Conservation (phyloP, 2,888 invertebrate species). For the Atrina japonica region DNA sequence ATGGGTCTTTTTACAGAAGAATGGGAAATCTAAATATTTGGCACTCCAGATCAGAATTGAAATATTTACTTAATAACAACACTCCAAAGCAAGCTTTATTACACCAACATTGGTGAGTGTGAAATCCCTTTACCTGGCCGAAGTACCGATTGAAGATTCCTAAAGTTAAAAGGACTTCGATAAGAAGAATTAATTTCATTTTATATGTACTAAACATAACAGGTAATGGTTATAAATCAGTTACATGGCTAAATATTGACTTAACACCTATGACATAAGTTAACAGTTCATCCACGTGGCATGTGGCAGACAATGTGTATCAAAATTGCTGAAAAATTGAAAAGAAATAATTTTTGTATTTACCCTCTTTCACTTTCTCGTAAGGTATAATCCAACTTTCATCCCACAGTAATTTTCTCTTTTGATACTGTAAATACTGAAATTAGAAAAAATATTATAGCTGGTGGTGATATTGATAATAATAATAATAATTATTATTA, state of each 20-base stretch:
- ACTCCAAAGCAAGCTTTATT: background rate
- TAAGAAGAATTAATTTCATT: too few relatives aligned
- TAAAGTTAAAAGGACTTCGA: too few relatives aligned
- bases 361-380: constrained; percentile 66
- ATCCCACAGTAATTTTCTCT: constrained; percentile 72
- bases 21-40: constrained; percentile 1
- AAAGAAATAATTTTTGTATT: background rate
- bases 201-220: too few relatives aligned
- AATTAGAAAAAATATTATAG: constrained; percentile 15
- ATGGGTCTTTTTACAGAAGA: background rate
- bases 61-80: background rate
- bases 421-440: constrained; percentile 68
- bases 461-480: too few relatives aligned
- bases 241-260: too few relatives aligned
- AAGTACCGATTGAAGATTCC: too few relatives aligned
- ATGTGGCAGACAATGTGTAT: background rate
- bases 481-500: too few relatives aligned
- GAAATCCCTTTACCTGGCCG: too few relatives aligned
- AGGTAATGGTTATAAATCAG: too few relatives aligned
- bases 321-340: background rate
- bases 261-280: background rate
- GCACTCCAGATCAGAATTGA: background rate
- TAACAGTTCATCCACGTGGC: too few relatives aligned
- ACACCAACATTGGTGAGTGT: background rate
- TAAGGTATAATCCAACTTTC: constrained; percentile 74